Conservation (phyloP, 2,797 vertebrate species). For the Ateles fusciceps region DNA sequence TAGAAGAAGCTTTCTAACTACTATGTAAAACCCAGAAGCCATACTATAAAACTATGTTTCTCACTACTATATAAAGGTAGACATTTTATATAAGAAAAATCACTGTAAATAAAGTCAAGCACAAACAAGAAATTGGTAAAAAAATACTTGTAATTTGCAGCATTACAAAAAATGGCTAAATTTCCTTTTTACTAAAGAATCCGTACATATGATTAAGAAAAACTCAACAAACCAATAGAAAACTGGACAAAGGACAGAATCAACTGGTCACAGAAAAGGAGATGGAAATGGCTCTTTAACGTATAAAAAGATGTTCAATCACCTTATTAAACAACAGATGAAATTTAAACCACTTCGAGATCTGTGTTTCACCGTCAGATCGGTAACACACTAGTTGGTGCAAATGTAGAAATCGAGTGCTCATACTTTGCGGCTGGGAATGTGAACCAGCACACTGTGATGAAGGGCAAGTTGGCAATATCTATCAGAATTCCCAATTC, state of each 20-base stretch:
- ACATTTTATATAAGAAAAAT: not conserved
- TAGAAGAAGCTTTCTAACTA: not conserved
- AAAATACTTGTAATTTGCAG: not conserved
- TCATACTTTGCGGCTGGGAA: not conserved
- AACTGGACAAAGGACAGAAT: not conserved
- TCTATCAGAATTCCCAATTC: not conserved
- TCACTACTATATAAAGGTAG: not conserved
- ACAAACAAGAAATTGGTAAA: not conserved
- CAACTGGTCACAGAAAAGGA: not conserved
- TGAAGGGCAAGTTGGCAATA: not conserved
- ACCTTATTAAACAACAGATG: not conserved
- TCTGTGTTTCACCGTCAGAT: not conserved
- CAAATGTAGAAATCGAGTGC: rapidly evolving
- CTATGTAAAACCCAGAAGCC: not conserved
- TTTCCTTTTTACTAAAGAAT: slow-evolving; percentile 1
- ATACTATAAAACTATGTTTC: not conserved
- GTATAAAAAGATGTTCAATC: not conserved
- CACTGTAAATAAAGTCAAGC: slow-evolving; percentile 21
- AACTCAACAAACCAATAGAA: not conserved
- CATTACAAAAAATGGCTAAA: not conserved
- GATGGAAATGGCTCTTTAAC: not conserved
- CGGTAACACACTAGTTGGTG: not conserved
- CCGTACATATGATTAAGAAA: not conserved
- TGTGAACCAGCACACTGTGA: not conserved
- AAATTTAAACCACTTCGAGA: not conserved